These are phyloP conservation scores for Tretioscincus oriximinensis DNA, from an alignment of 2,113 vertebrate genomes.

Conservation along the genomic window DNA sequence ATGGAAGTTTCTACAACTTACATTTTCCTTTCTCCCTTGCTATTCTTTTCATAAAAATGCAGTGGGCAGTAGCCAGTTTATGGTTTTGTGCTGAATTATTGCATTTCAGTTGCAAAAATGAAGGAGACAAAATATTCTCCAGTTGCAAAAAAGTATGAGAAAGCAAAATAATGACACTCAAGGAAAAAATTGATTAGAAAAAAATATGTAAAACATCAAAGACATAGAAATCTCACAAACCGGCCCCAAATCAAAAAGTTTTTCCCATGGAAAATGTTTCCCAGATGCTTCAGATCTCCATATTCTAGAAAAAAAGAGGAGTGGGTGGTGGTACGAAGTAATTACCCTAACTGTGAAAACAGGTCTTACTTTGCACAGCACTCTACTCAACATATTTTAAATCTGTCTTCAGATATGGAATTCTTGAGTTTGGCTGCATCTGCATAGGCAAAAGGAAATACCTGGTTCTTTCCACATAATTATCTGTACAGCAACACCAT, in stretches of 20 bases:
- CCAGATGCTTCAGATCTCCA: conserved; percentile 10
- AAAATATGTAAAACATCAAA: background rate
- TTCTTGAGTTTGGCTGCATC: background rate
- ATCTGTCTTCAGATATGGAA: background rate
- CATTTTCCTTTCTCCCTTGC: background rate
- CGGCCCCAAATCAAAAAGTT: background rate
- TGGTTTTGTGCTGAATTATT: background rate
- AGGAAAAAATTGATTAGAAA: background rate
- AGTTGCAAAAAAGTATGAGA: background rate
- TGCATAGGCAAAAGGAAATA: too few species aligned
- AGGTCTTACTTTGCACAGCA: background rate
- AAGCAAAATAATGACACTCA: background rate
- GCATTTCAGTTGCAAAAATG: background rate
- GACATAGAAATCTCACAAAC: background rate
- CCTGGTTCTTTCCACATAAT: too few species aligned
- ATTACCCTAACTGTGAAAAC: background rate
- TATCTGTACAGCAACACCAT: too few species aligned
- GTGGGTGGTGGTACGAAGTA: background rate
- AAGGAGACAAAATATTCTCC: background rate
- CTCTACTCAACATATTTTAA: conserved; percentile 2
- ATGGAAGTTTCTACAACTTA: background rate
- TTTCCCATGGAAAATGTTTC: background rate
- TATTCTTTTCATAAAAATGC: background rate
- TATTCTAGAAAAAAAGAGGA: background rate
- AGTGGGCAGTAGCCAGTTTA: background rate